Evolutionary conservation across 2,797 vertebrate genomes (phyloP), one percentile per base, ranked within the genome.

Genomic region (Echiichthys vipera): DNA sequence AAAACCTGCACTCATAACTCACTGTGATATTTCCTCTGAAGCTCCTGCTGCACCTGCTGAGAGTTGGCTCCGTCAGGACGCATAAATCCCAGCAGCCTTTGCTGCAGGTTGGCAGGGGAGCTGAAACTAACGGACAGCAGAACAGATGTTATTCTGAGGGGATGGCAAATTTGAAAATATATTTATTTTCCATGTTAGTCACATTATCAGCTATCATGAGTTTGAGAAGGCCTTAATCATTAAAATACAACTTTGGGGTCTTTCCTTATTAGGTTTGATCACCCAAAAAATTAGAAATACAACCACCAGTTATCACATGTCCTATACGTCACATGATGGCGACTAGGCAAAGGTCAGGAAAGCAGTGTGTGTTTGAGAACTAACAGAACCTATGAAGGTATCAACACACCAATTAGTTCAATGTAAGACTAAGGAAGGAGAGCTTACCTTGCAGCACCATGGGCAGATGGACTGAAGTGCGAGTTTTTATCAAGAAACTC

Each of bases 401-500:
- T 36, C 7, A 75, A 40, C 18, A 47, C 17, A 45, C 9, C 3
- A 5, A 32, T 39, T 10, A 34, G 5, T 55, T 45, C 5, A 20
- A 13, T 13, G 9, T 3, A 49, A 42, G 15, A 56, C 18, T 25
- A 14, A 65, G 7, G 1, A 14, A 47, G 14, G 17, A 46, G 9
- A 49, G 15, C 88, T 88, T 93, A 99, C 98, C 94, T 97, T 70
- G 95, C 94, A 69, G 95, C 95, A 61, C 96, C 96, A 32, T 98
- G 91, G 27, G 96, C 95, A 7, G 96, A 96, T 5, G 96, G 95
- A 86, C 96, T 94, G 92, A 99, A 98, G 65, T 99, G 97, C 24
- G 98, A 97, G 91, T 98, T 99, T 90, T 96, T 96, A 59, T 98
- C 97, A 22, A 99, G 93, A 87, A 99, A 99, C 65, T 98, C 97